Percentiles rank a stretch among this genome's conserved stretches.
Conservation (phyloP, 2,888 invertebrate genomes). For the Noctua janthina region DNA sequence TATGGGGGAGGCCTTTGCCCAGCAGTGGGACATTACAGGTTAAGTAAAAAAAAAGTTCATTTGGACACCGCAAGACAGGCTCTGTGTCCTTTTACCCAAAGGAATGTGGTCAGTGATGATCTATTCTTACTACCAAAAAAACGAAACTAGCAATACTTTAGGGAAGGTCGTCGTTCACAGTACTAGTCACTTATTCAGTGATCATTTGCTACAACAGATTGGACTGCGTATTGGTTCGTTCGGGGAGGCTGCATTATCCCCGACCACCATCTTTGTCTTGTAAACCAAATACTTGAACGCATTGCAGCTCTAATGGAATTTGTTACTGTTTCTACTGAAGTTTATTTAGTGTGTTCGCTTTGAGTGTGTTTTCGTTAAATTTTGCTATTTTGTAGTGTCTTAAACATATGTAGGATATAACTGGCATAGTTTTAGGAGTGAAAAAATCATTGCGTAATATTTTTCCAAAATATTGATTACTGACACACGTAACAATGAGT, state of each 20-base stretch:
- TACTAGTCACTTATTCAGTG: conserved; percentile 69
- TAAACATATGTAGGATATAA: neutral
- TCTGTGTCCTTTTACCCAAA: too few species aligned
- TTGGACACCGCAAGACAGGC: too few species aligned
- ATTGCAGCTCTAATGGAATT: conserved; percentile 54
- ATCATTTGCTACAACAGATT: conserved; percentile 69
- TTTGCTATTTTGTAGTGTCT: neutral
- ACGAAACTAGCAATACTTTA: conserved; percentile 8
- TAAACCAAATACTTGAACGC: conserved; percentile 45
- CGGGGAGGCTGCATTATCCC: conserved; percentile 54
- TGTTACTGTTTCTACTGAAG: conserved; percentile 25
- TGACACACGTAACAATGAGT: too few species aligned
- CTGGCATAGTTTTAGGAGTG: neutral
- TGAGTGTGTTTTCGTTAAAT: neutral
- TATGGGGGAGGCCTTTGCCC: too few species aligned
- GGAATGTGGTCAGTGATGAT: neutral
- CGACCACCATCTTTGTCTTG: conserved; percentile 47
- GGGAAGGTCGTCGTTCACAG: conserved; percentile 31
- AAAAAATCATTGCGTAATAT: neutral
- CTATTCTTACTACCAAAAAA: neutral
- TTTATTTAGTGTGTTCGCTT: conserved; percentile 17
- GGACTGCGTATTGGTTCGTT: conserved; percentile 59
- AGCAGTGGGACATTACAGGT: too few species aligned
- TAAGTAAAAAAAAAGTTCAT: too few species aligned
- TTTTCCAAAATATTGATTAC: neutral